A percentile compares a stretch with the other conserved stretches of the same genome.
Conservation (phyloP, 2,888 invertebrate genomes). For the Papilio protenor region DNA sequence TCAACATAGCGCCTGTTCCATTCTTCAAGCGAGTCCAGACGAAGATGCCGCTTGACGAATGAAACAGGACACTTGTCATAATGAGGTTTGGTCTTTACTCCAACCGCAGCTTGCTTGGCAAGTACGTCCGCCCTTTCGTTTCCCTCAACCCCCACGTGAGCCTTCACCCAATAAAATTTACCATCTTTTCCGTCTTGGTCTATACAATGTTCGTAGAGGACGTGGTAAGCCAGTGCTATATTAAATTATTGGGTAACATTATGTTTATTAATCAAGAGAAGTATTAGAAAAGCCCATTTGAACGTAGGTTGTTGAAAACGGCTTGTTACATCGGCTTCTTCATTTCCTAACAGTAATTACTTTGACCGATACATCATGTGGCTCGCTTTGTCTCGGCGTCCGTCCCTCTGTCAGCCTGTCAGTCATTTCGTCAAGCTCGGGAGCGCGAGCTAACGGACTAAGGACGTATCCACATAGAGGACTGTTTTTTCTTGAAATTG, state of each 20-base stretch:
- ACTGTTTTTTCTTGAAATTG: background rate
- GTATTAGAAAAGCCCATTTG: background rate
- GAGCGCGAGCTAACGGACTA: conserved; percentile 3
- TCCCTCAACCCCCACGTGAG: too few species aligned
- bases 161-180: too few species aligned
- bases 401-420: background rate
- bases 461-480: background rate
- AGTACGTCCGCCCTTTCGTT: too few species aligned
- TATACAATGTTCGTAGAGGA: background rate
- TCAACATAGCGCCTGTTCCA: too few species aligned
- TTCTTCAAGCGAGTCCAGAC: too few species aligned
- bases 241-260: background rate
- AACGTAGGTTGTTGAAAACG: background rate
- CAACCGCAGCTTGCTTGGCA: too few species aligned
- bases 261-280: background rate
- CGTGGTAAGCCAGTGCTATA: background rate
- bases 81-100: too few species aligned
- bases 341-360: conserved; percentile 30
- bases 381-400: conserved; percentile 22
- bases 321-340: conserved; percentile 1
- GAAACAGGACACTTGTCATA: too few species aligned
- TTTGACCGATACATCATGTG: conserved; percentile 18
- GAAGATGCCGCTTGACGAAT: too few species aligned
- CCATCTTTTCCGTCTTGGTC: too few species aligned
- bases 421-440: conserved; percentile 17